Percentiles rank a stretch among this genome's conserved stretches.
Conservation (phyloP, 2,888 invertebrate genomes). For the Scaptomyza caliginosa region DNA sequence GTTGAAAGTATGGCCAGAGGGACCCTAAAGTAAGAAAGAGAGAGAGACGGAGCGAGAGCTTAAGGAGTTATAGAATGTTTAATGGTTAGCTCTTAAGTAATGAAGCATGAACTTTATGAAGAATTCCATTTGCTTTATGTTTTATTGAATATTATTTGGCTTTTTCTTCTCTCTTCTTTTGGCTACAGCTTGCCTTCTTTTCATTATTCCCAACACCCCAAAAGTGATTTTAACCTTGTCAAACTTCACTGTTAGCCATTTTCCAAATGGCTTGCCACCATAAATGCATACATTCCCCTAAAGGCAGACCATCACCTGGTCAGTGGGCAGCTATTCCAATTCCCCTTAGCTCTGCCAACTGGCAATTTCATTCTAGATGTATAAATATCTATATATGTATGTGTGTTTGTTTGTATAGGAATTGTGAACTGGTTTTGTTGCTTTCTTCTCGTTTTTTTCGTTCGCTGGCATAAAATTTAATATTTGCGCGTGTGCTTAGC, state of each 20-base stretch:
- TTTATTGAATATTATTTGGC: background rate
- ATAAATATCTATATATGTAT: background rate
- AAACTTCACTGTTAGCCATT: conserved; percentile 20
- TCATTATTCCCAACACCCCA: background rate
- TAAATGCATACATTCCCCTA: conserved; percentile 1
- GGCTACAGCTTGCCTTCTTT: too few relatives aligned
- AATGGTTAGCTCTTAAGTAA: conserved; percentile 3
- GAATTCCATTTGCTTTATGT: background rate
- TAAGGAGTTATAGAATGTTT: background rate
- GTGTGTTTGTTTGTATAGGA: background rate
- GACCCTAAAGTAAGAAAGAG: background rate
- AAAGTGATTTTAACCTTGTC: conserved; percentile 22
- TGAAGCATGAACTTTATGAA: conserved; percentile 7
- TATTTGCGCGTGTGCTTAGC: conserved; percentile 73
- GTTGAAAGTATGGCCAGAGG: conserved; percentile 20
- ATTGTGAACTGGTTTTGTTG: conserved; percentile 22
- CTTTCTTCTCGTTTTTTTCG: conserved; percentile 28
- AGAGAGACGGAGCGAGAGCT: too few relatives aligned
- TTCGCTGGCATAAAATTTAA: conserved; percentile 69
- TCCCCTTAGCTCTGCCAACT: background rate
- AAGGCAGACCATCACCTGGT: conserved; percentile 26
- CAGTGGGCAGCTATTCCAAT: conserved; percentile 15
- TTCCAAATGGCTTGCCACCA: conserved; percentile 27
- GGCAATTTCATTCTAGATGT: background rate
- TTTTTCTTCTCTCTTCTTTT: background rate